phyloP scores from a whole-genome alignment of 2,888 invertebrate species.

The Lasioglossum figueresi region DNA sequence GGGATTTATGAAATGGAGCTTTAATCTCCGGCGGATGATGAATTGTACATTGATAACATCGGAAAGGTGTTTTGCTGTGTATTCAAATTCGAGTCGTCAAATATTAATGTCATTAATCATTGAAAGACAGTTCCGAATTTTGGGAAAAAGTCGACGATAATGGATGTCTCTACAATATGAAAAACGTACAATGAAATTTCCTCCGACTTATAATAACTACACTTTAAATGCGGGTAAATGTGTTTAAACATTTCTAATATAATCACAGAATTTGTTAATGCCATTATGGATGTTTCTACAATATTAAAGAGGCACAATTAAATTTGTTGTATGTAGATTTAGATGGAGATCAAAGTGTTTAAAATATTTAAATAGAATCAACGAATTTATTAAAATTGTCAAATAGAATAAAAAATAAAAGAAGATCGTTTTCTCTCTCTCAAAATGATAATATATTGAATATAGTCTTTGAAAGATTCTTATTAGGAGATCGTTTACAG shows the following conservation, averaged over 20 bases:
- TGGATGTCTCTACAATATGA: neutral
- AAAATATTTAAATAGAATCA: neutral
- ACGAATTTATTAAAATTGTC: neutral
- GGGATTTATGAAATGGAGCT: slow-evolving; percentile 17
- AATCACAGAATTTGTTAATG: neutral
- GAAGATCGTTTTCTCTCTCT: neutral
- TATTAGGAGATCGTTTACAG: neutral
- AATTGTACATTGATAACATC: slow-evolving; percentile 1
- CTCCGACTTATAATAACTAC: neutral
- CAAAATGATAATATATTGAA: neutral
- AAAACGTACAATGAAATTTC: neutral
- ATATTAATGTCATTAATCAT: neutral
- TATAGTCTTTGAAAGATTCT: neutral
- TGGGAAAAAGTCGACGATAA: neutral
- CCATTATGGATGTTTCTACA: neutral
- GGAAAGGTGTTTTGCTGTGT: neutral
- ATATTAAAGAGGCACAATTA: neutral
- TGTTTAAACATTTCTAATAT: neutral
- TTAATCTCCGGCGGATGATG: neutral
- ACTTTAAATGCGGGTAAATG: neutral
- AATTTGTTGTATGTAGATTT: neutral
- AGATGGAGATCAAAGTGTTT: neutral
- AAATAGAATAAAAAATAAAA: neutral
- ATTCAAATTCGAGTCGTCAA: neutral
- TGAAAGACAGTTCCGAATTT: neutral